A percentile compares a stretch with the other conserved stretches of the same genome.
phyloP scores from a whole-genome alignment of 2,797 vertebrate genomes.

The Ceyx erithaca region DNA sequence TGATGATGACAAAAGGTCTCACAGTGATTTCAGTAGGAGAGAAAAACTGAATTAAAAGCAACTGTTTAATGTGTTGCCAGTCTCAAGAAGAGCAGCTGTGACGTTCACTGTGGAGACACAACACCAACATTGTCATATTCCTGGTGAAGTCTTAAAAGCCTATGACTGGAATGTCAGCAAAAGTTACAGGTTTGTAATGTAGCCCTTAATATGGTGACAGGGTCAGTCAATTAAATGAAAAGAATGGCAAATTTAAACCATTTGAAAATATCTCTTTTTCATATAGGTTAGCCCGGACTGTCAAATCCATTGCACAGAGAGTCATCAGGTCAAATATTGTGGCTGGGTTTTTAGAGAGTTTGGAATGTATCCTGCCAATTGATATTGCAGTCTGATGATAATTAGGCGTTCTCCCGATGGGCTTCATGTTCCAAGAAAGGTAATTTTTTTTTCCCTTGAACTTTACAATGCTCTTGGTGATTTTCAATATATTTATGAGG shows the following conservation, averaged over 20 bases:
- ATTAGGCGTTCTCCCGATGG: background rate
- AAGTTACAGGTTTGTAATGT: background rate
- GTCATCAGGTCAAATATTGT: constrained; percentile 1
- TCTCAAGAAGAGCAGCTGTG: background rate
- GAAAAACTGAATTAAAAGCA: background rate
- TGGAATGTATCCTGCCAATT: background rate
- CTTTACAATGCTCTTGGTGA: background rate
- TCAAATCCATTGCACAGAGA: background rate
- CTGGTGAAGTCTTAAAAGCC: background rate
- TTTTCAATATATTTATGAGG: background rate
- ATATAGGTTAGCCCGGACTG: background rate
- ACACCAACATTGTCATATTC: background rate
- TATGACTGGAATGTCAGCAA: background rate
- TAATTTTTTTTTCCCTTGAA: background rate
- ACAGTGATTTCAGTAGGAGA: background rate
- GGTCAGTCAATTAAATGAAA: constrained; percentile 17
- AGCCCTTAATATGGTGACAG: background rate
- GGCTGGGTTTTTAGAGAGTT: background rate
- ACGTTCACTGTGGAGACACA: background rate
- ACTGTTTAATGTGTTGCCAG: background rate
- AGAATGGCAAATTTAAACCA: background rate
- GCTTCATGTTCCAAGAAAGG: background rate
- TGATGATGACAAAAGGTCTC: background rate
- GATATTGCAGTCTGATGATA: background rate
- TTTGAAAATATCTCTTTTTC: background rate